A percentile compares a stretch with the other conserved stretches of the same genome.
phyloP scores from a whole-genome alignment of 2,113 vertebrate species.

The Anguilla rostrata region DNA sequence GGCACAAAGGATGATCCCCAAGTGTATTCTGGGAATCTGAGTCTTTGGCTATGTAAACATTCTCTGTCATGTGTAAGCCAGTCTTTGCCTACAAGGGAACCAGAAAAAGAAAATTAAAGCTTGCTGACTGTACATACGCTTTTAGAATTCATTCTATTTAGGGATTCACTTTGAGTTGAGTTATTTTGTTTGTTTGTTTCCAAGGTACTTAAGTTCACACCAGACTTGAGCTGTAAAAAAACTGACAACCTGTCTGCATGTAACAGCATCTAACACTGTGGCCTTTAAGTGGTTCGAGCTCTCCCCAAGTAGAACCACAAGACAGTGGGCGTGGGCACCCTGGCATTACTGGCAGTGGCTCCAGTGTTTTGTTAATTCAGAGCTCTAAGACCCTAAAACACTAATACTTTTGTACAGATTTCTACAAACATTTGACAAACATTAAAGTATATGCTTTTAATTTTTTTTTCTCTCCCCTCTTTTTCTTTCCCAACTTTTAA shows the following conservation, averaged over 20 bases:
- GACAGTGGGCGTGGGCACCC: too few species aligned
- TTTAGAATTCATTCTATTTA: constrained; percentile 36
- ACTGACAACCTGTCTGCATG: background rate
- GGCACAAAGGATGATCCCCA: background rate
- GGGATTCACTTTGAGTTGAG: background rate
- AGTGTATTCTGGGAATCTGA: constrained; percentile 21
- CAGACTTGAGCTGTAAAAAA: background rate
- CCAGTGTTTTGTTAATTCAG: background rate
- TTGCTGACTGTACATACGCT: constrained; percentile 36
- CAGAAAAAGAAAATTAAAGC: constrained; percentile 2
- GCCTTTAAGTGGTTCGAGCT: background rate
- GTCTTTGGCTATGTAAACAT: background rate
- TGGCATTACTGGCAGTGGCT: background rate
- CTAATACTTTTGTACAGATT: constrained; percentile 10
- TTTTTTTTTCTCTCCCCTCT: background rate
- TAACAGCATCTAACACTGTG: background rate
- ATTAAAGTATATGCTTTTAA: background rate
- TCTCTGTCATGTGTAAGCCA: background rate
- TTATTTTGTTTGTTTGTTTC: background rate
- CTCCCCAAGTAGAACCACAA: background rate
- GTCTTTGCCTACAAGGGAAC: constrained; percentile 39
- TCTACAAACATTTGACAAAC: background rate
- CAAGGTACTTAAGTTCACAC: constrained; percentile 11
- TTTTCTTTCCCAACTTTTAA: background rate
- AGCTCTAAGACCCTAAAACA: background rate